Evolutionary conservation across 2,888 invertebrate species (phyloP).

Genomic region (Spisula subtruncata): DNA sequence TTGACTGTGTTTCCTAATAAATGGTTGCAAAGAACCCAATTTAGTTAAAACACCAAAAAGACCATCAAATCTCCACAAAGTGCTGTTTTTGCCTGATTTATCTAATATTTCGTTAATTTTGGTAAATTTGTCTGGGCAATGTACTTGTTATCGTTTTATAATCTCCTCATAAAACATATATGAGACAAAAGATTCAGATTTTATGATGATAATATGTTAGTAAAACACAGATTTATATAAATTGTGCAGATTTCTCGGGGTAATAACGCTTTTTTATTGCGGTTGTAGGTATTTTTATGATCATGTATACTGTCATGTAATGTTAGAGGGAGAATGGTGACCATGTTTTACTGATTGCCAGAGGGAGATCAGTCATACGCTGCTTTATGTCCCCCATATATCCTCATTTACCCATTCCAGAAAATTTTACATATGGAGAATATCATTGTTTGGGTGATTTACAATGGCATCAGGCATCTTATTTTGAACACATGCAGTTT

Average conservation of each 20-base stretch:
- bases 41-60: conserved; percentile 9
- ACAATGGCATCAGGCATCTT: background rate
- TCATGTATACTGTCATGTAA: conserved; percentile 37
- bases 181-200: conserved; percentile 5
- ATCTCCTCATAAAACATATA: conserved; percentile 29
- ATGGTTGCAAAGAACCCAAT: conserved; percentile 8
- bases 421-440: background rate
- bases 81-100: conserved; percentile 3
- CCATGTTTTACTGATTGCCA: conserved; percentile 23
- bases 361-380: background rate
- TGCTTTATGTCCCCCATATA: background rate
- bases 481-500: no score
- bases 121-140: conserved; percentile 23
- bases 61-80: conserved; percentile 12
- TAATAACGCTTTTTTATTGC: conserved; percentile 5
- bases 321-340: conserved; percentile 26
- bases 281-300: conserved; percentile 33
- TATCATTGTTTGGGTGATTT: conserved; percentile 15
- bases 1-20: background rate
- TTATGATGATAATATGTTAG: conserved; percentile 40
- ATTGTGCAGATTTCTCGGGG: conserved; percentile 33
- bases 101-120: conserved; percentile 30
- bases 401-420: background rate
- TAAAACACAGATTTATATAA: conserved; percentile 39
- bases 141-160: conserved; percentile 42